Conservation (phyloP, 2,888 invertebrate species). For the Microdon myrmicae region DNA sequence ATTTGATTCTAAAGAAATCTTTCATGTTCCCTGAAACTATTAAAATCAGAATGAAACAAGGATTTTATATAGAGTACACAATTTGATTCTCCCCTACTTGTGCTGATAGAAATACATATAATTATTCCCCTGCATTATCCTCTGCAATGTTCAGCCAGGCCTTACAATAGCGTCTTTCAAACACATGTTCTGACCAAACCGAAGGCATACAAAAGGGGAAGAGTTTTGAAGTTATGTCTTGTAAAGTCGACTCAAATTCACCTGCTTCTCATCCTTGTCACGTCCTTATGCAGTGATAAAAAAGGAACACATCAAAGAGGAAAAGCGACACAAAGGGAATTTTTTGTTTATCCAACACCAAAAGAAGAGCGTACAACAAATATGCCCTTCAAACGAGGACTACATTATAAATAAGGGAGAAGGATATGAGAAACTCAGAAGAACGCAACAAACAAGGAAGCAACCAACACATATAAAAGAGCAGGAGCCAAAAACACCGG, state of each 20-base stretch:
- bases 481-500: constrained; percentile 2
- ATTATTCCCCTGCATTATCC: no score
- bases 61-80: no score
- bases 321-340: constrained; percentile 1
- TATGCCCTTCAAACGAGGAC: constrained; percentile 44
- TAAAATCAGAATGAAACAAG: no score
- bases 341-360: constrained; percentile 23
- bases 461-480: constrained; percentile 7
- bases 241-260: constrained; percentile 18
- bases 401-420: constrained; percentile 25
- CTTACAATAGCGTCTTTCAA: no score
- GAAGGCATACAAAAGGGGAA: no score
- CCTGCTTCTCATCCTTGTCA: constrained; percentile 18
- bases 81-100: no score
- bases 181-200: no score
- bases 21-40: no score
- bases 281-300: not conserved
- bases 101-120: no score
- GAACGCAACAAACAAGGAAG: not conserved
- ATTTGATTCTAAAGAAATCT: no score
- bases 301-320: constrained; percentile 12
- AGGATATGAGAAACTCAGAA: constrained; percentile 10
- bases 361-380: constrained; percentile 28
- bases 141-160: no score
- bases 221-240: no score